Conservation (phyloP, 92 coral and sea anemone species). For the Bergia sp. region DNA sequence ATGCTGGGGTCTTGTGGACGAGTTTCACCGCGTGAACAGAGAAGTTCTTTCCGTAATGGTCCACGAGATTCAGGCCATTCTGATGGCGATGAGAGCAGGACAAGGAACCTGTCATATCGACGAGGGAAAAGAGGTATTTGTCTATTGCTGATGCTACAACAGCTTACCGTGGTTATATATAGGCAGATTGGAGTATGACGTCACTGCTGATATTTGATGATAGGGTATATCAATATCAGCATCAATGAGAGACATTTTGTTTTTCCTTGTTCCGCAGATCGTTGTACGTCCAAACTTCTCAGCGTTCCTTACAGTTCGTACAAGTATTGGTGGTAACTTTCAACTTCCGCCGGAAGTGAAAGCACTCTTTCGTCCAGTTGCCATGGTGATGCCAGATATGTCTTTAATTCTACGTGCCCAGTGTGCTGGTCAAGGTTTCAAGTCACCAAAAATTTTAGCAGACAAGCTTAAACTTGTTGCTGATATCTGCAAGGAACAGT, state of each 20-base stretch:
- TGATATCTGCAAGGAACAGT: constrained; percentile 79
- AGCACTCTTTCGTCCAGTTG: constrained; percentile 88
- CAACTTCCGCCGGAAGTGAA: constrained; percentile 81
- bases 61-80: constrained; percentile 88
- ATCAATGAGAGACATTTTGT: not conserved
- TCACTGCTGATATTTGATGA: not conserved
- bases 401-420: constrained; percentile 89
- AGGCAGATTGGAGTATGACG: not conserved
- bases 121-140: constrained; percentile 91
- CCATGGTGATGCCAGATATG: constrained; percentile 94
- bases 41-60: constrained; percentile 86
- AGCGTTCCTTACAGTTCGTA: constrained; percentile 76
- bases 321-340: constrained; percentile 48
- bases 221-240: too few relatives aligned
- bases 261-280: constrained; percentile 58
- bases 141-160: not conserved
- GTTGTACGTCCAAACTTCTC: constrained; percentile 83
- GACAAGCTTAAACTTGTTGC: constrained; percentile 89
- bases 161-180: not conserved
- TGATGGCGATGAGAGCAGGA: constrained; percentile 87
- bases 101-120: constrained; percentile 75
- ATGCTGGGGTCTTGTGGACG: constrained; percentile 97
- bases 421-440: constrained; percentile 98
- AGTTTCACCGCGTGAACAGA: constrained; percentile 82
- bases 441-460: constrained; percentile 91